Conservation (phyloP, 2,113 vertebrate genomes). For the Typhlomys cinereus region DNA sequence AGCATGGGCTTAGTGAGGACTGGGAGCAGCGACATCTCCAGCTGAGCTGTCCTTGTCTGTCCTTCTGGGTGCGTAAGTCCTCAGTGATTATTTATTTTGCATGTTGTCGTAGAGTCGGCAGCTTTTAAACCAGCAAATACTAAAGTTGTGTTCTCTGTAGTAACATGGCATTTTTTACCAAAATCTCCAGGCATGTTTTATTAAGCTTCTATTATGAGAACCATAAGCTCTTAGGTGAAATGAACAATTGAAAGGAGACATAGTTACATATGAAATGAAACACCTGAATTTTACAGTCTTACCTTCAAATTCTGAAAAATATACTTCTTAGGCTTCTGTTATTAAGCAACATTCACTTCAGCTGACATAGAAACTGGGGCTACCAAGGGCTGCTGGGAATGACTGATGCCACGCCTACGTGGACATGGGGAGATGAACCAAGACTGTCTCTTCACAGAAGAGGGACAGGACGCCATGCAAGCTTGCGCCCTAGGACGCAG, state of each 20-base stretch:
- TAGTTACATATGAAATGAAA: accelerated
- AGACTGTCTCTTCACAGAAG: accelerated
- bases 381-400: accelerated
- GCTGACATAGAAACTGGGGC: no score
- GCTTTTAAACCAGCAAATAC: not conserved
- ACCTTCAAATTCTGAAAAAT: not conserved
- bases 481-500: accelerated
- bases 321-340: not conserved
- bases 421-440: accelerated
- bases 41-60: no score
- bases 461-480: not conserved
- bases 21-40: no score
- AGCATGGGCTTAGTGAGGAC: not conserved
- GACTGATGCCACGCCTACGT: accelerated
- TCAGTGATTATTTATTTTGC: no score
- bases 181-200: not conserved
- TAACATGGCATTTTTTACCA: not conserved
- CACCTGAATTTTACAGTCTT: not conserved
- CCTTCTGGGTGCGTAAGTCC: no score
- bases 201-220: accelerated
- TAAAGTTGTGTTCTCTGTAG: not conserved
- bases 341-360: not conserved
- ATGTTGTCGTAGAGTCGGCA: no score
- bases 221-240: no score
- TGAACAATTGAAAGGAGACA: accelerated